Evolutionary conservation across 2,797 vertebrate species (phyloP).

Genomic region (Chiroxiphia lanceolata): DNA sequence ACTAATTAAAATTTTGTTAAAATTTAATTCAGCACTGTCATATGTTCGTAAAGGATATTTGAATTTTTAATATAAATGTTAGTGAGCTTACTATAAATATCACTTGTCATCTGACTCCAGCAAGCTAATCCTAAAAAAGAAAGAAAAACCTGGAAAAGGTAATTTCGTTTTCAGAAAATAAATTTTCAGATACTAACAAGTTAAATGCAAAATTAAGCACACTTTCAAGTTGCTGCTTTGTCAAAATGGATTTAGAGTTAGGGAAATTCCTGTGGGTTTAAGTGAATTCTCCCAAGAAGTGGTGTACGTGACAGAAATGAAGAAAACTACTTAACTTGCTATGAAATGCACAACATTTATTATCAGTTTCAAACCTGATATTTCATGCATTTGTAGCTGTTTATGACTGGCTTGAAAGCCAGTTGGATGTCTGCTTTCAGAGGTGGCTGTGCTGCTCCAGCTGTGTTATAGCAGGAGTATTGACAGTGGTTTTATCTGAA

Average conservation of each 20-base stretch:
- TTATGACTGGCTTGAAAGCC: neutral
- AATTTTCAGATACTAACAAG: neutral
- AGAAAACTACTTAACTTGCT: neutral
- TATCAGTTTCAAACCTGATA: neutral
- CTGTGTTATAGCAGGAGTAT: neutral
- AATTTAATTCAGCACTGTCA: neutral
- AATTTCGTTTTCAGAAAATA: slow-evolving; percentile 6
- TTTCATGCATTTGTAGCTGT: neutral
- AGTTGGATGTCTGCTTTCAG: neutral
- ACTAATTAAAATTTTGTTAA: neutral
- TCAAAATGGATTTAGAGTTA: neutral
- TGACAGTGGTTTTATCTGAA: neutral
- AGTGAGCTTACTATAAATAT: neutral
- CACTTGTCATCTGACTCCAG: neutral
- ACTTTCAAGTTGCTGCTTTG: slow-evolving; percentile 3
- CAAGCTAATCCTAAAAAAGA: neutral
- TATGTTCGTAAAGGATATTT: neutral
- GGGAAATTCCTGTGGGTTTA: neutral
- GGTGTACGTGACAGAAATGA: neutral
- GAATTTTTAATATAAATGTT: neutral
- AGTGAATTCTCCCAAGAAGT: neutral
- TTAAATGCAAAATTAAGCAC: neutral
- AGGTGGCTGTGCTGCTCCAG: neutral
- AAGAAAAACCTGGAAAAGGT: neutral
- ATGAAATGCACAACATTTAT: neutral